Evolutionary conservation across 2,797 vertebrate genomes (phyloP).

Genomic region (Megalops cyprinoides): DNA sequence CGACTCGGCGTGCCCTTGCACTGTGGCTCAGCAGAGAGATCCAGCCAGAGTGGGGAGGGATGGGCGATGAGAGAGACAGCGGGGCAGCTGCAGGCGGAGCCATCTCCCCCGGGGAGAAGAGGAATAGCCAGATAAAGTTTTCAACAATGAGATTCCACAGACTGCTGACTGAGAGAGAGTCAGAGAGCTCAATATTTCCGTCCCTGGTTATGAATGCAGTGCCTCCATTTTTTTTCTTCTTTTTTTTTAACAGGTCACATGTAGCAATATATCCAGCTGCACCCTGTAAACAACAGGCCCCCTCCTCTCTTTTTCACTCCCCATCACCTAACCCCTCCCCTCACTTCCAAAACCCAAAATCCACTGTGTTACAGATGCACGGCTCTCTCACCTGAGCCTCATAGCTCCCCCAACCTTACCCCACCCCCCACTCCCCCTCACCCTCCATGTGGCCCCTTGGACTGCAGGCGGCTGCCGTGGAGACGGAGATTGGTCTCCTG

Average conservation of each 20-base stretch:
- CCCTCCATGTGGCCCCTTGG: conserved; percentile 73
- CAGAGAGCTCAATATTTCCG: conserved; percentile 79
- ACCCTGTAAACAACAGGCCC: conserved; percentile 88
- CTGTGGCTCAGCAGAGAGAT: not conserved
- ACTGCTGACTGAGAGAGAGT: conserved; percentile 74
- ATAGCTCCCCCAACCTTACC: conserved; percentile 58
- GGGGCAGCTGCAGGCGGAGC: conserved; percentile 79
- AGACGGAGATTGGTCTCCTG: conserved; percentile 82
- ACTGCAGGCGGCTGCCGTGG: conserved; percentile 82
- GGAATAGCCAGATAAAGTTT: conserved; percentile 84
- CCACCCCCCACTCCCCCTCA: not conserved
- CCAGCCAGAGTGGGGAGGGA: conserved; percentile 53
- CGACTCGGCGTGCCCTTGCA: not conserved
- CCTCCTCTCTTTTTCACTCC: conserved; percentile 79
- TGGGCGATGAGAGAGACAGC: conserved; percentile 67
- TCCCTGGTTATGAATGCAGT: conserved; percentile 63
- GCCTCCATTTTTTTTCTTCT: conserved; percentile 59
- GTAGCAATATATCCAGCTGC: conserved; percentile 89
- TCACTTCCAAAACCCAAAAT: too few species aligned
- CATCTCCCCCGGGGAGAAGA: conserved; percentile 72
- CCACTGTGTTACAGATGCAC: conserved; percentile 86
- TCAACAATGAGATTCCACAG: conserved; percentile 83
- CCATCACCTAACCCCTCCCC: conserved; percentile 59
- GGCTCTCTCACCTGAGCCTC: conserved; percentile 90
- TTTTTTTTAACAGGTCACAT: conserved; percentile 82